Percentiles rank a stretch among this genome's conserved stretches.
These are phyloP conservation scores for Machimus atricapillus DNA, from an alignment of 2,888 invertebrate genomes.

Conservation along the genomic window DNA sequence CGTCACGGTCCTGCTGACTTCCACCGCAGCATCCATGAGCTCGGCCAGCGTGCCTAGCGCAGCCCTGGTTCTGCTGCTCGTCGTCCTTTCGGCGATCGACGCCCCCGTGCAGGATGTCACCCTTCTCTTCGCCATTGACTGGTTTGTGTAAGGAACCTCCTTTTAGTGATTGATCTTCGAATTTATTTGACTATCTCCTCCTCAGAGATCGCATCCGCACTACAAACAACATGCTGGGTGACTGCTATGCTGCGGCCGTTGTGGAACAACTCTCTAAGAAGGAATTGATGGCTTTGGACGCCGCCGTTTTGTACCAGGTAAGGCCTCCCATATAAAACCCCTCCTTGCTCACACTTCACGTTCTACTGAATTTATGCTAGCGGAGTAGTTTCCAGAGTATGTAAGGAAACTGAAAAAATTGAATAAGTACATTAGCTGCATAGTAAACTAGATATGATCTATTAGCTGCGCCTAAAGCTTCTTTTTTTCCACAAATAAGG, in stretches of 20 bases:
- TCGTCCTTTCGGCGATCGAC: constrained; percentile 82
- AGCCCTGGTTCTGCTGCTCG: constrained; percentile 79
- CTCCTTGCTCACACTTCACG: not conserved
- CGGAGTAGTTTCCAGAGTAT: not conserved
- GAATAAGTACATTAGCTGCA: not conserved
- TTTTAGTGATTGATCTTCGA: not conserved
- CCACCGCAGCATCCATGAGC: constrained; percentile 87
- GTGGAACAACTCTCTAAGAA: constrained; percentile 84
- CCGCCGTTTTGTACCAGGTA: constrained; percentile 68
- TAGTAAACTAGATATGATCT: not conserved
- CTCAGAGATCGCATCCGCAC: constrained; percentile 83
- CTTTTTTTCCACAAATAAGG: too few relatives aligned
- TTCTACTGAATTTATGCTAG: not conserved
- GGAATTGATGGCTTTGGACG: constrained; percentile 79
- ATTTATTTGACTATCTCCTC: not conserved
- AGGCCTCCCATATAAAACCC: not conserved
- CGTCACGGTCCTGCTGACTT: constrained; percentile 83
- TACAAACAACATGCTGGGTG: constrained; percentile 87
- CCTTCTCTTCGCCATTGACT: constrained; percentile 84
- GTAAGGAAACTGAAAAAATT: not conserved
- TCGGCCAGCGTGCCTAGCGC: constrained; percentile 88
- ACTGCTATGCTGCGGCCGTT: constrained; percentile 85
- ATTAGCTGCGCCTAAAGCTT: too few relatives aligned
- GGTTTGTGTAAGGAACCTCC: constrained; percentile 80
- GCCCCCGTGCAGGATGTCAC: constrained; percentile 84